Evolutionary conservation across 2,888 invertebrate genomes (phyloP).

Genomic region (Drosophila hamatofila): DNA sequence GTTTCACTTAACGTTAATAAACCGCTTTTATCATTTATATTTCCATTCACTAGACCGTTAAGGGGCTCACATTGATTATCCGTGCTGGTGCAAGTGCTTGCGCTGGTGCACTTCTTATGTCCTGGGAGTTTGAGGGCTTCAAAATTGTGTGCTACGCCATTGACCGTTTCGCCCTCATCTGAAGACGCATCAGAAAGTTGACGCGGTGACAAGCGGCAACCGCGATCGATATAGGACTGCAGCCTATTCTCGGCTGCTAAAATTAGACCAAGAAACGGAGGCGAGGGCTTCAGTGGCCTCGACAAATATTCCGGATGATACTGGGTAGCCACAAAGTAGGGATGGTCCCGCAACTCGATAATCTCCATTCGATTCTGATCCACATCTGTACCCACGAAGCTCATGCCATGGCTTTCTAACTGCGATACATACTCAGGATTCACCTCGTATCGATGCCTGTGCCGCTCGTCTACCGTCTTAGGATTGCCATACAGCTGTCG

Average conservation of each 20-base stretch:
- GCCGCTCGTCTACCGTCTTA: constrained; percentile 95
- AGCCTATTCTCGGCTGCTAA: constrained; percentile 95
- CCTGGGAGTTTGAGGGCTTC: constrained; percentile 24
- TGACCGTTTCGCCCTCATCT: constrained; percentile 83
- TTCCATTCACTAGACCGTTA: not conserved
- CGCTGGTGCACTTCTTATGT: not conserved
- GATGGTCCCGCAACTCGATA: constrained; percentile 93
- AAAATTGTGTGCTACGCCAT: constrained; percentile 30
- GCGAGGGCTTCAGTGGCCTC: constrained; percentile 95
- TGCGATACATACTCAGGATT: constrained; percentile 94
- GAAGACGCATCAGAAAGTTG: constrained; percentile 92
- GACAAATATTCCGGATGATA: constrained; percentile 99
- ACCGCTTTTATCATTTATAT: no score
- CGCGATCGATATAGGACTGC: constrained; percentile 89
- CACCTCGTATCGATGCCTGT: constrained; percentile 98
- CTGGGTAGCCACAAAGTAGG: constrained; percentile 97
- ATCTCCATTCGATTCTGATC: constrained; percentile 97
- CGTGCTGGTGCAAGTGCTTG: constrained; percentile 1
- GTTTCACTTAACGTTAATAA: not conserved
- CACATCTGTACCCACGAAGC: constrained; percentile 94
- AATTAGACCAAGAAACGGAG: constrained; percentile 97
- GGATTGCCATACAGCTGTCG: constrained; percentile 91
- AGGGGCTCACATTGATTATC: not conserved
- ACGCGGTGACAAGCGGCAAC: constrained; percentile 91
- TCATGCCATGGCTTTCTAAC: constrained; percentile 93